Base-by-base conservation (phyloP, 1,140 invertebrate species). In the Dinothrombium tinctorium region DNA sequence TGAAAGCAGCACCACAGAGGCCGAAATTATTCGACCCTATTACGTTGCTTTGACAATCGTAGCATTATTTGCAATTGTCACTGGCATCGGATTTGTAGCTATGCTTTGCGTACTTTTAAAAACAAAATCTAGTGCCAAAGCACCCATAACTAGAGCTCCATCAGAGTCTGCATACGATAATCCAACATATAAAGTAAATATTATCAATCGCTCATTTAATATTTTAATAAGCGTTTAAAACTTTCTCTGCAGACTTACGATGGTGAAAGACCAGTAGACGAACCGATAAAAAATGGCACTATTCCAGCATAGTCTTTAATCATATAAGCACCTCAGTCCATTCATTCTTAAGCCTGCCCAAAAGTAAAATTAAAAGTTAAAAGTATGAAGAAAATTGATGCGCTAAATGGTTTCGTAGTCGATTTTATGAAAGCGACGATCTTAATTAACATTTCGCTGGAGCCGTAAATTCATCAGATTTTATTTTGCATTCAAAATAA, bases 131-230 rank as follows among this genome's bases (percentile, higher is more conserved):
- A 75, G 42, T 69, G 45, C 63, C 62, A 69, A 71, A n/a, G 63
- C 70, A 25, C 67, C 72, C 50, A 72, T 74, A 40, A 72, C 69
- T n/a, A 56, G 59, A 25, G 51, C 56, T 41, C 40, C 62, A 46
- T 58, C 59, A 29, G 56, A 61, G 41, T 73, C 79, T 7, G 78
- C 80, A 32, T 86, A 86, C 54, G 81, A 87, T 57, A 87, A 86
- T 65, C 81, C 81, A 40, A 81, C 79, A 51, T 87, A 84, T 65
- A 87, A 86, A 71, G 75, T 84, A 61, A 76, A 47, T 26, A 26
- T 33, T 23, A 32, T 15, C 8, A 31, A 5, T n/a, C 8, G 23
- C 5, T 25, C 24, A 17, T 15, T 31, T 8, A 28, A 19, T n/a
- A 24, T 12, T 35, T 31, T 11, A 28, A 21, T 8, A 3, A 31